Conservation (phyloP, 2,888 invertebrate genomes). For the Hyalella azteca region DNA sequence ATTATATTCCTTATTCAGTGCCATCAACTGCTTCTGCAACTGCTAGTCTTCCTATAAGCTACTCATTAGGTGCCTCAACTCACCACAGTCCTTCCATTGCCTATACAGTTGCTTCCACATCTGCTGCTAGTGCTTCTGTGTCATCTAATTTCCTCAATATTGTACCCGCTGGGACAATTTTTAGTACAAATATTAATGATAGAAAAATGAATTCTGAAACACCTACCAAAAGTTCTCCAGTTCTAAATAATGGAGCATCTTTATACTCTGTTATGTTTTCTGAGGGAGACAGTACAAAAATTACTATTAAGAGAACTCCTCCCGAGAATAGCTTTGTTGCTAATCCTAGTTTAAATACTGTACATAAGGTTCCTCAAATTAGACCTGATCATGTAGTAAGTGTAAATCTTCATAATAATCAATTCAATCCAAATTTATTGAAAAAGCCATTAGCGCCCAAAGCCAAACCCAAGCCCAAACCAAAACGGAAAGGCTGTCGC, state of each 20-base stretch:
- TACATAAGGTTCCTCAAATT: conserved; percentile 37
- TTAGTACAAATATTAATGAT: conserved; percentile 58
- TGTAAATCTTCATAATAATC: conserved; percentile 19
- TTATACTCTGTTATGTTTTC: conserved; percentile 82
- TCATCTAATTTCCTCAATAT: conserved; percentile 32
- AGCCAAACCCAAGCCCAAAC: conserved; percentile 57
- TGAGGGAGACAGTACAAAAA: conserved; percentile 77
- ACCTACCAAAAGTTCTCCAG: conserved; percentile 46
- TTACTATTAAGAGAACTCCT: conserved; percentile 78
- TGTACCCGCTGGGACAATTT: conserved; percentile 50
- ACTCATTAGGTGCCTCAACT: conserved; percentile 12
- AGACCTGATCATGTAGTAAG: conserved; percentile 46
- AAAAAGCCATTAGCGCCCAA: conserved; percentile 47
- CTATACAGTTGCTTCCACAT: neutral
- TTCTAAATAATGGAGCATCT: conserved; percentile 67
- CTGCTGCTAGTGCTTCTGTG: conserved; percentile 1
- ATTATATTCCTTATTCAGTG: conserved; percentile 7
- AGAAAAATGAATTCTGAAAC: conserved; percentile 44
- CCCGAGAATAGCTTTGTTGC: conserved; percentile 41
- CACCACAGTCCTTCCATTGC: conserved; percentile 26
- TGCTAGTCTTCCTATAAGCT: conserved; percentile 26
- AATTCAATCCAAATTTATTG: conserved; percentile 48
- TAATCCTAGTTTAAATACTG: neutral
- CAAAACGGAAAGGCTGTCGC: conserved; percentile 71
- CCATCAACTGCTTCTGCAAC: conserved; percentile 18